These are phyloP conservation scores for Pomatorhinus ruficollis DNA, from an alignment of 2,113 vertebrate species.

Conservation along the genomic window DNA sequence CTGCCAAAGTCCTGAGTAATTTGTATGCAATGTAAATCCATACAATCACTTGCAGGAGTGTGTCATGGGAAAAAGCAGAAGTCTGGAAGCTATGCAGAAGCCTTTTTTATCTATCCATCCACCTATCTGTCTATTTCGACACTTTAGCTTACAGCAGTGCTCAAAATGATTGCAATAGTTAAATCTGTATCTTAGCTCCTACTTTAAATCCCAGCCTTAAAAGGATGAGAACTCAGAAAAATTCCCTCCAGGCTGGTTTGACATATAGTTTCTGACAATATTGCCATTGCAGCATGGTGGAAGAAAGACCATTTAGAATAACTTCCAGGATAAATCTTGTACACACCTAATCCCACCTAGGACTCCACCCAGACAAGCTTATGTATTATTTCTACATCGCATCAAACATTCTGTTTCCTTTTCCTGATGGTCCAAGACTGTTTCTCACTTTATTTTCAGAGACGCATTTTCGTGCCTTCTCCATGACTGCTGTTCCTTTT, in stretches of 20 bases:
- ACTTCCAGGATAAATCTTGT: not conserved
- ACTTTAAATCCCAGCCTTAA: slow-evolving; percentile 15
- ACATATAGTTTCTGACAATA: not conserved
- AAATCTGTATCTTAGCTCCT: not conserved
- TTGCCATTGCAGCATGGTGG: not conserved
- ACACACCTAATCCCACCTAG: not conserved
- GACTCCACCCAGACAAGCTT: not conserved
- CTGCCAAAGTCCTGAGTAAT: slow-evolving; percentile 46
- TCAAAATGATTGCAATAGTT: not conserved
- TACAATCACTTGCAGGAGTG: slow-evolving; percentile 54
- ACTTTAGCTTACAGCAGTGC: not conserved
- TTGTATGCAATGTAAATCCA: slow-evolving; percentile 67
- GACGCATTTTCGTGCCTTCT: not conserved
- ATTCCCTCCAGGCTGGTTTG: not conserved
- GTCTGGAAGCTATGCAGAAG: not conserved
- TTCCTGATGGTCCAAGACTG: not conserved
- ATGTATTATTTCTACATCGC: not conserved
- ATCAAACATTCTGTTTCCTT: not conserved
- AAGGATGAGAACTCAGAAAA: not conserved
- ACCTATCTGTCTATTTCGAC: not conserved
- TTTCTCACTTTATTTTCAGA: not conserved
- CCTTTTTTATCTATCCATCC: not conserved
- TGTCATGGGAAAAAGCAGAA: slow-evolving; percentile 41
- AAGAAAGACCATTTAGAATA: not conserved
- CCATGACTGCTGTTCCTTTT: not conserved